These are phyloP conservation scores for Dipodomys stephensi DNA, from an alignment of 2,113 vertebrate species.

Conservation along the genomic window DNA sequence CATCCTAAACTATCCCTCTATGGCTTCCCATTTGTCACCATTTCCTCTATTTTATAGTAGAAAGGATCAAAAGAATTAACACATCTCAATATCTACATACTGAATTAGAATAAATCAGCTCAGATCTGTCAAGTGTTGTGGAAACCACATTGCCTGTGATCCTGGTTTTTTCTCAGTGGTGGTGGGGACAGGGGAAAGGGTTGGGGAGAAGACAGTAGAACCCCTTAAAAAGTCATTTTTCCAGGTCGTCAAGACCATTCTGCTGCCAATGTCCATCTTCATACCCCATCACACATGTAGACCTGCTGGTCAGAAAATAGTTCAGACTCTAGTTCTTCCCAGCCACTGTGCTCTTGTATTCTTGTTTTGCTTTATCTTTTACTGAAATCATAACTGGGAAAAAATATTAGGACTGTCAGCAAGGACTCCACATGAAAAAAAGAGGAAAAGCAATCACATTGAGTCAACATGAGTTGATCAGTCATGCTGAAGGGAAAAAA, in stretches of 20 bases:
- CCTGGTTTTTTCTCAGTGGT: too few species aligned
- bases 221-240: too few species aligned
- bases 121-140: neutral
- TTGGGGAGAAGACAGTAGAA: too few species aligned
- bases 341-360: neutral
- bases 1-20: neutral
- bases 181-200: too few species aligned
- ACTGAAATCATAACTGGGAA: neutral
- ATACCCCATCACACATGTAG: fast-evolving
- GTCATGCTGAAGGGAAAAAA: too few species aligned
- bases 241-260: fast-evolving
- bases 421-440: neutral
- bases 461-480: neutral
- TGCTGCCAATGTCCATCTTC: fast-evolving
- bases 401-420: neutral
- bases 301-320: neutral
- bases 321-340: neutral
- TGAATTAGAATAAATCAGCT: neutral
- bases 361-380: neutral
- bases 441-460: neutral
- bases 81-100: neutral
- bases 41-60: neutral
- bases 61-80: neutral
- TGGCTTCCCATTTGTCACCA: fast-evolving
- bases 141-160: neutral